phyloP scores from a whole-genome alignment of 2,888 invertebrate species.

The Protophormia terraenovae region DNA sequence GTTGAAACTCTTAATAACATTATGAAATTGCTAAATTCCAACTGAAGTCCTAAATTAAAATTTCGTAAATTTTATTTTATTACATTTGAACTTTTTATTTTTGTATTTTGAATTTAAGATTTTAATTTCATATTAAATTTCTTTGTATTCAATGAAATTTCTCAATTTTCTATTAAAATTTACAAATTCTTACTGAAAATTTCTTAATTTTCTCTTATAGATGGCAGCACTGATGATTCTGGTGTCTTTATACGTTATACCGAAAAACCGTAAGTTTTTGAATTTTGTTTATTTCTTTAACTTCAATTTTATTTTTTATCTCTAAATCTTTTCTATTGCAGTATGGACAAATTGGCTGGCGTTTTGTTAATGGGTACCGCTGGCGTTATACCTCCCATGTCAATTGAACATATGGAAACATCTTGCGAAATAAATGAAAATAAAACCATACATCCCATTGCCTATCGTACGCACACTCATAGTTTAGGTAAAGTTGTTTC shows the following conservation, averaged over 20 bases:
- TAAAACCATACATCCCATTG: constrained; percentile 95
- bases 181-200: no score
- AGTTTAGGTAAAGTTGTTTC: constrained; percentile 91
- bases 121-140: no score
- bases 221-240: constrained; percentile 90
- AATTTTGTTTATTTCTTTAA: not conserved
- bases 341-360: constrained; percentile 93
- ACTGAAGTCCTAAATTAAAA: no score
- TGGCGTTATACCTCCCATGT: constrained; percentile 88
- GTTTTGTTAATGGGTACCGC: constrained; percentile 94
- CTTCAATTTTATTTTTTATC: constrained; percentile 17
- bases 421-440: constrained; percentile 91
- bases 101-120: no score
- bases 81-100: no score
- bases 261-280: constrained; percentile 84
- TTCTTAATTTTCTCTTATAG: constrained; percentile 81
- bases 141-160: no score
- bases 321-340: constrained; percentile 76
- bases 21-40: no score
- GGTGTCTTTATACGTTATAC: constrained; percentile 92
- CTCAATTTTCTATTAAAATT: no score
- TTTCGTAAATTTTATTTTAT: no score
- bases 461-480: constrained; percentile 97
- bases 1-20: no score
- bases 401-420: constrained; percentile 93